Base-by-base conservation (phyloP, 2,113 vertebrate species). In the Cranoglanis bouderius region DNA sequence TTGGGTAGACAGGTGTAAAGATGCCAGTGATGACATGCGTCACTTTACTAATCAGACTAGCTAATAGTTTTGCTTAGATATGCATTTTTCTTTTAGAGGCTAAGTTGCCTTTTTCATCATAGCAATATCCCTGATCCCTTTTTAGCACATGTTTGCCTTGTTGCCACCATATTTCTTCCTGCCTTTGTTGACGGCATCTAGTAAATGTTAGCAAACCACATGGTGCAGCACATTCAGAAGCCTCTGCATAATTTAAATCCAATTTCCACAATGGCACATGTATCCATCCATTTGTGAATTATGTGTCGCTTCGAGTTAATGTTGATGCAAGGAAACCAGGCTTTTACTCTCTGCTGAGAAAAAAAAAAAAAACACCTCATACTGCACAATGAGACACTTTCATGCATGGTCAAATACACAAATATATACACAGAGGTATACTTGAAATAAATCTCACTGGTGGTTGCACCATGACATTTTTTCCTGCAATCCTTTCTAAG, bases 201-300 rank as follows among this genome's bases (percentile, higher is more conserved):
- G 85, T 91, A 86, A 90, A 91, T 67, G 83, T 91, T 89, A 70
- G 77, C 88, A 43, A 72, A 78, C n/a, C 35, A 82, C 82, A 67
- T 26, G 26, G 53, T 70, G 49, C 43, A 88, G 86, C 86, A 88
- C 82, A 88, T 49, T 85, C 83, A 65, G 78, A 89, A 84, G 84
- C 38, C 78, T 86, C 63, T 91, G 86, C 90, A 91, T 91, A 88
- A 91, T 89, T 87, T 82, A 88, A 78, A 86, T 72, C 32, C 80
- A n/a, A 77, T 88, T 88, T 90, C 59, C 18, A 35, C 46, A 67
- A 70, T 87, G 6, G 26, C 82, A 77, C 78, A 43, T 85, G 72
- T 77, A 75, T 89, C 77, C 67, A 85, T 67, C 77, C 67, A 40
- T 85, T 85, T 89, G 82, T 85, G 83, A 82, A 91, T 89, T 85